Base-by-base conservation (phyloP, 2,797 vertebrate genomes). In the Sebastes dallii region DNA sequence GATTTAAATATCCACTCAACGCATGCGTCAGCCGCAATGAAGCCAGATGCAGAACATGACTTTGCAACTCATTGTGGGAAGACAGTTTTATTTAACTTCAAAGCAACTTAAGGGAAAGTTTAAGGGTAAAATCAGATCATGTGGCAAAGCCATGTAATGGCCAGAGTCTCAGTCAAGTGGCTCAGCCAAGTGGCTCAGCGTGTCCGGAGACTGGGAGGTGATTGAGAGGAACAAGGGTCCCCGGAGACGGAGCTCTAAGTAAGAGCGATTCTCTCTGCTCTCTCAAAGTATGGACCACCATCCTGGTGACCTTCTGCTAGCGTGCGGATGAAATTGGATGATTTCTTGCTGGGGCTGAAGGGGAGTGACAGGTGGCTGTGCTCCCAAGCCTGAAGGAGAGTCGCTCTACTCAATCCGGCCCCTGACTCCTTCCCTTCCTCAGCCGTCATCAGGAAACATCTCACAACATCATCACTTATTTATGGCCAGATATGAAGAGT, bases 301-400 rank as follows among this genome's bases (percentile, higher is more conserved):
- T 94, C 91, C 85, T 25, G 29, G 87, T 96, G 95, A 95, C 94
- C 93, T 95, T 94, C 86, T 86, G 72, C 64, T 78, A 77, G 88
- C 60, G 66, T 78, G 82, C 58, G 81, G 85, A 91, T 93, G 92
- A 93, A 95, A 95, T 94, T 93, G 94, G 93, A 95, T 94, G 93
- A 95, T 96, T 95, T 94, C 91, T 93, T 90, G 95, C 93, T 78
- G 70, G 72, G 84, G 75, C 86, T 93, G 91, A 91, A 85, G 91
- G 89, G 93, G 90, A 93, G 94, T 95, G 95, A 95, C 95, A 96
- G 95, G 95, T 96, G 95, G 93, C 82, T 88, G 92, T 89, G 93
- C 94, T 91, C 50, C 89, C 87, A 88, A 90, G 93, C 94, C 92
- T 93, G 93, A 95, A 95, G 90, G 90, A 88, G 88, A 92, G 78